Evolutionary conservation across 2,113 vertebrate species (phyloP), one percentile per base, ranked within the genome.

Genomic region (Phyllopteryx taeniolatus): DNA sequence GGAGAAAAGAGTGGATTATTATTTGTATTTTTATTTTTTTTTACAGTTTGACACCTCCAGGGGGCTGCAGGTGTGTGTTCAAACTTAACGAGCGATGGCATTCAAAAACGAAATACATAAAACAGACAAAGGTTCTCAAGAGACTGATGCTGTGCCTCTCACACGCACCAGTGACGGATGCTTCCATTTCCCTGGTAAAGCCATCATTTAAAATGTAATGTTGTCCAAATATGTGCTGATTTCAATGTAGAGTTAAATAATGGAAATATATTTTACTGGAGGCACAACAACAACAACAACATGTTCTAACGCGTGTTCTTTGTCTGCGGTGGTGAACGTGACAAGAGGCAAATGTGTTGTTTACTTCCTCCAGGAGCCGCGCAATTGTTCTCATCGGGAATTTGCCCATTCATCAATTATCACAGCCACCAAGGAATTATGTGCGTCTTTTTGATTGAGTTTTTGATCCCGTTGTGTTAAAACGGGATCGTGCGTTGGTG

Each of bases 321-420:
- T 60, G 31, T 35, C 59, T 61, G 15, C 5, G 57, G 4, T 60
- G 61, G 31, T 53, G 31, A 49, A 64, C 71, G 33, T 77, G 76
- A 76, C 42, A 70, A 49, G 70, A 51, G 27, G 63, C 77, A 72
- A 70, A 78, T 71, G 61, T 57, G 67, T 42, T 54, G 27, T 81
- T 74, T 53, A 31, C 11, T 63, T 22, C 42, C 20, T 8, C 14
- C 31, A 61, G 2, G 15, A 61, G 11, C 13, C 6, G 59, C 13
- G 13, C 5, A 5, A 13, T 61, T 17, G 17, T 14, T 31, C 7
- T 15, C 57, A 35, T 17, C 14, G 13, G 13, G 15, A 61, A 60
- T 33, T 8, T n/a, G 3, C 53, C 53, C 14, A 5, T 20, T n/a
- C 17, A 51, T n/a, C 53, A 19, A 54, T 54, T n/a, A 54, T 54